Base-by-base conservation (phyloP, 2,113 vertebrate species). In the Bungarus multicinctus region DNA sequence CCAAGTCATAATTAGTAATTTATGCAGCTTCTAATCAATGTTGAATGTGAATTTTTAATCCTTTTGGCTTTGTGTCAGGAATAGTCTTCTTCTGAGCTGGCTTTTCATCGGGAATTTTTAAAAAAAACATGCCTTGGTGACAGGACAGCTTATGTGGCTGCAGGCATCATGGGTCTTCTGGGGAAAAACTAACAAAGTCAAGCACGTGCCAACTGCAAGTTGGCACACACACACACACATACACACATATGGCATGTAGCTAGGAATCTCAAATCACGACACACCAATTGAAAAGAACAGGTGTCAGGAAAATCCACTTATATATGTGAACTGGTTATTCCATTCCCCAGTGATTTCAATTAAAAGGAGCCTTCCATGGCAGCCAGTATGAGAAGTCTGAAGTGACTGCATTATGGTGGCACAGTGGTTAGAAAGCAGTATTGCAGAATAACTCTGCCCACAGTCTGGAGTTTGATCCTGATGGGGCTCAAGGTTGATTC, bases 11-110 rank as follows among this genome's bases (percentile, higher is more conserved):
- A 93, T 93, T 87, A 93, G 93, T 93, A 91, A 93, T 93, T 91
- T 91, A 91, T 93, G 90, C 90, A 91, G 90, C 93, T 91, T 89
- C 87, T 89, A 93, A 93, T 93, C 93, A 89, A 93, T 91, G 93
- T 57, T 45, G 55, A 85, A 93, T 91, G 90, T 93, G 93, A 91
- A 91, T 93, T 91, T 93, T 91, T 93, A 93, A 91, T 93, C 87
- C 81, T 93, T 87, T 55, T 89, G 90, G 93, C 87, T 89, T 91
- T 53, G 52, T 64, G 55, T 54, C 90, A 91, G 69, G 90, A 93
- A 18, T 54, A 53, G 88, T n/a, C 34, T 89, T 89, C 34, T 91
- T 86, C 12, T 14, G 57, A 64, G 69, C 55, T 64, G 55, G 18
- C 69, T 89, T 91, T 89, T 57, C 25, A 69, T 50, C 87, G 69